phyloP scores from a whole-genome alignment of 2,113 vertebrate genomes.

The Pterocles gutturalis region DNA sequence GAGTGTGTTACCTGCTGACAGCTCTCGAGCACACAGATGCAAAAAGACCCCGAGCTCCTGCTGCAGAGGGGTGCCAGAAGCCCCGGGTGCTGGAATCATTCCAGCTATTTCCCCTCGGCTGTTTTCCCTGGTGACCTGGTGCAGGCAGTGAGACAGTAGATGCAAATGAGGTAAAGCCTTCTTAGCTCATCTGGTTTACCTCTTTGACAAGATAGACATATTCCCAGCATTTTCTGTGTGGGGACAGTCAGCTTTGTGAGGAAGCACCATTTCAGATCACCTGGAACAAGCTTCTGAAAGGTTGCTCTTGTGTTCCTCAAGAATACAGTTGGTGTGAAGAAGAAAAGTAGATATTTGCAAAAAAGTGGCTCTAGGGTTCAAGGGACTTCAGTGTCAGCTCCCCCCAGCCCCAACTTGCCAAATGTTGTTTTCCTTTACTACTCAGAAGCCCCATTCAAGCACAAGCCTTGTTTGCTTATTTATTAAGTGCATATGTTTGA shows the following conservation, averaged over 20 bases:
- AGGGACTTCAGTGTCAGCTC: neutral
- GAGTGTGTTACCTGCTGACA: conserved; percentile 25
- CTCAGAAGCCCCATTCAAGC: neutral
- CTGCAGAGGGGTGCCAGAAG: neutral
- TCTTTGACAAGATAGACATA: neutral
- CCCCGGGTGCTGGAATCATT: rapidly evolving
- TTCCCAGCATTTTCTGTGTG: neutral
- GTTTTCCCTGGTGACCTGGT: neutral
- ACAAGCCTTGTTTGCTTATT: conserved; percentile 57
- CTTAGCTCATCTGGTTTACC: neutral
- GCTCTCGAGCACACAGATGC: neutral
- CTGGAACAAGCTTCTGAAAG: neutral
- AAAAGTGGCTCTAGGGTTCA: neutral
- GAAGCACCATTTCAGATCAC: neutral
- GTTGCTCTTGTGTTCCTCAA: neutral
- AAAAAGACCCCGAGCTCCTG: neutral
- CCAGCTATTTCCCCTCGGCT: neutral
- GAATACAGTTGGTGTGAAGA: neutral
- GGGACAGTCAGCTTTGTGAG: neutral
- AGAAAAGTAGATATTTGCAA: neutral
- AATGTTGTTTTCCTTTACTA: neutral
- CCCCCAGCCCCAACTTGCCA: neutral
- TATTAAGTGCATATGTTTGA: conserved; percentile 66
- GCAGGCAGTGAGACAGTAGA: neutral
- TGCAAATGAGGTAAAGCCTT: neutral